Base-by-base conservation (phyloP, 1,140 invertebrate genomes). In the Tetramorium parvispinum region DNA sequence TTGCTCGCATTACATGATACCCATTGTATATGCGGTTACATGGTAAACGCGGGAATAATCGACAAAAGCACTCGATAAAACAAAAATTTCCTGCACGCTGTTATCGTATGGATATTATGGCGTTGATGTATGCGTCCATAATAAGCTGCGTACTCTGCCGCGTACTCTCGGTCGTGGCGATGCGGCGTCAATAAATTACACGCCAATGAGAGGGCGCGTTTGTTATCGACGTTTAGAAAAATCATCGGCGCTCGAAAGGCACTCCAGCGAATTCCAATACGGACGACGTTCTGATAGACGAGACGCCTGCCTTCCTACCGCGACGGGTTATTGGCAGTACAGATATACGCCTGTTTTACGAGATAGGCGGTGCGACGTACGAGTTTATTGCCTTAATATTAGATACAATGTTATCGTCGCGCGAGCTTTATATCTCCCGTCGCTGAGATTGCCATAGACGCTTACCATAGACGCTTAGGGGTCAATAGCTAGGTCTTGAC, bases 371-470 rank as follows among this genome's bases (percentile, higher is more conserved):
- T 24, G 63, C 55, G 46, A 77, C 68, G 59, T 66, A 89, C 85
- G 65, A 81, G 18, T 93, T 92, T 89, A 92, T 92, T 85, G 85
- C 61, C 88, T 89, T 85, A 86, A 89, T 88, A 90, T 92, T 92
- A 89, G 86, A 90, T 75, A 88, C 73, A 88, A 91, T 90, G 87
- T 85, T 88, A 75, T 61, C 75, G 18, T 24, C 32, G 37, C 70
- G 46, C 55, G 53, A 70, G 43, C 79, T 73, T 83, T 83, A 83
- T 83, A 59, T 43, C 43, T 46, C 7, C 37, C 73, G 24, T 63
- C 59, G 32, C n/a, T 6, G 75, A 75, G 71, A 85, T 77, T 59
- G 46, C 27, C 43, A 32, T 32, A 32, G 32, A 32, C 32, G 66
- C 16, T 63, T 85, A 76, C 81, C 57, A 61, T 51, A 24, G 57